Evolutionary conservation across 2,888 invertebrate species (phyloP).

Genomic region (Volucella inflata): DNA sequence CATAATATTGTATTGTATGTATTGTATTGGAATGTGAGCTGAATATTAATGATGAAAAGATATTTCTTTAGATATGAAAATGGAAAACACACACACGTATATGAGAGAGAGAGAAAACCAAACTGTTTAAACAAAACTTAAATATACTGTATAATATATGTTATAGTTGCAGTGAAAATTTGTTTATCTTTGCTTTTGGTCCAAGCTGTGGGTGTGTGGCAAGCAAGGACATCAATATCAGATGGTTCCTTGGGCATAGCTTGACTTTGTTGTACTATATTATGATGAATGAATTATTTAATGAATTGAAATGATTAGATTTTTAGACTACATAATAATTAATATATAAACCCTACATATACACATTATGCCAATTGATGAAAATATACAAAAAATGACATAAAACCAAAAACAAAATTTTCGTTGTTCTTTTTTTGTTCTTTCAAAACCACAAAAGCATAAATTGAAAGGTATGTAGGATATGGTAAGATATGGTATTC

Average conservation of each 20-base stretch:
- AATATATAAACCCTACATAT: slow-evolving; percentile 70
- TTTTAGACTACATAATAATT: slow-evolving; percentile 65
- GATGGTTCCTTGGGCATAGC: slow-evolving; percentile 5
- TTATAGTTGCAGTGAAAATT: slow-evolving; percentile 46
- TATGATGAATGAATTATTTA: slow-evolving; percentile 68
- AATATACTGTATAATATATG: not conserved
- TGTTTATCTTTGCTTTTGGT: slow-evolving; percentile 47
- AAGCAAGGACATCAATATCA: not conserved
- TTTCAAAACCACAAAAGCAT: not conserved
- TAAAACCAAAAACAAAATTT: slow-evolving; percentile 59
- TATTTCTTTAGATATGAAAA: slow-evolving; percentile 8
- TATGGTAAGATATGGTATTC: too few species aligned
- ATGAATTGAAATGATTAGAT: slow-evolving; percentile 64
- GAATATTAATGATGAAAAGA: slow-evolving; percentile 39
- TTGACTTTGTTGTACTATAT: slow-evolving; percentile 65
- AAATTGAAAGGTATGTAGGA: too few species aligned
- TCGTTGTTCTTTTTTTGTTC: slow-evolving; percentile 19
- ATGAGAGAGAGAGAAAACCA: slow-evolving; percentile 69
- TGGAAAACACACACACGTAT: slow-evolving; percentile 11
- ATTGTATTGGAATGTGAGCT: slow-evolving; percentile 58
- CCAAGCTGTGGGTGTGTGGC: slow-evolving; percentile 32
- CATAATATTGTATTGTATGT: slow-evolving; percentile 2
- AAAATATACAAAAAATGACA: slow-evolving; percentile 74
- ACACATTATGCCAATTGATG: slow-evolving; percentile 74
- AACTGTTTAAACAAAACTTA: slow-evolving; percentile 53